phyloP scores from a whole-genome alignment of 2,888 invertebrate species.

The Trissolcus brochymenae region DNA sequence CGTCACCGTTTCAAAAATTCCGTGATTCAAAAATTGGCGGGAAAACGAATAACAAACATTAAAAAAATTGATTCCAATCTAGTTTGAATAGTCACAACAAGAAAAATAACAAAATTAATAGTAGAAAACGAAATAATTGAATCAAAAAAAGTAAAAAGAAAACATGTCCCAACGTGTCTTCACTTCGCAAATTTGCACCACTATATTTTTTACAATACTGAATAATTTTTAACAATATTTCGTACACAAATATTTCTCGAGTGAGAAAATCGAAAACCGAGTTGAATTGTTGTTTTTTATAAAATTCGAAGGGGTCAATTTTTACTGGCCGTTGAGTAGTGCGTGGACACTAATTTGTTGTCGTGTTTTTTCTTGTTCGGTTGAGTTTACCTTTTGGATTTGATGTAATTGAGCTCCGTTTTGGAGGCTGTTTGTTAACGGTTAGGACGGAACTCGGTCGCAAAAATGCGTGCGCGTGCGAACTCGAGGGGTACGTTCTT shows the following conservation, averaged over 20 bases:
- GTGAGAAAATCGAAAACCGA: conserved; percentile 25
- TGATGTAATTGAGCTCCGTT: conserved; percentile 35
- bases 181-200: conserved; percentile 20
- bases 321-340: background rate
- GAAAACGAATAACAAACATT: no score
- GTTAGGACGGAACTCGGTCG: conserved; percentile 14
- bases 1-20: background rate
- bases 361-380: no score
- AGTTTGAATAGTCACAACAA: no score
- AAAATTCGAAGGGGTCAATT: background rate
- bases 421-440: conserved; percentile 15
- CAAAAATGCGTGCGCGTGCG: conserved; percentile 39
- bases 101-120: no score
- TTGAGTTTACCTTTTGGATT: conserved; percentile 46
- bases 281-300: background rate
- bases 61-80: no score
- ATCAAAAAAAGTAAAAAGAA: background rate
- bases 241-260: conserved; percentile 1
- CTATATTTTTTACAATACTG: background rate
- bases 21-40: no score
- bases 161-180: background rate
- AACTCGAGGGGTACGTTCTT: conserved; percentile 70
- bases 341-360: background rate
- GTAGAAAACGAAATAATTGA: background rate
- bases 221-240: background rate